phyloP scores from a whole-genome alignment of 2,888 invertebrate species.

The Tachystola acroxantha region DNA sequence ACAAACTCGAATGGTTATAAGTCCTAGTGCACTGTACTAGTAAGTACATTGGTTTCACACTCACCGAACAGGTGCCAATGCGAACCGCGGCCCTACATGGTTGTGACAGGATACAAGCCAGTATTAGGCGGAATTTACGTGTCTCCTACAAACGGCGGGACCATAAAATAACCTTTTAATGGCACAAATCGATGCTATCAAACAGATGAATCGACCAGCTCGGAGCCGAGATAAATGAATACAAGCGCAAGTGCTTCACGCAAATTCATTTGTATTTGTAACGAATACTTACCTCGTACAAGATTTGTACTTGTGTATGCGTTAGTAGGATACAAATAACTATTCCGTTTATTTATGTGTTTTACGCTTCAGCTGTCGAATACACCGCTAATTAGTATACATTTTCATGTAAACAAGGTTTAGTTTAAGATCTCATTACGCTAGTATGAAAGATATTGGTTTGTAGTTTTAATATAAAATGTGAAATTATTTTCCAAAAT shows the following conservation, averaged over 20 bases:
- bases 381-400: slow-evolving; percentile 11
- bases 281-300: slow-evolving; percentile 25
- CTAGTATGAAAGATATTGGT: too few relatives aligned
- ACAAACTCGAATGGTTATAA: too few relatives aligned
- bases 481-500: too few relatives aligned
- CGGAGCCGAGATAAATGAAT: slow-evolving; percentile 39
- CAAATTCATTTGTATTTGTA: slow-evolving; percentile 41
- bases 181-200: slow-evolving; percentile 57
- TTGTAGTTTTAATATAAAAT: too few relatives aligned
- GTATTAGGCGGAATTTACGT: slow-evolving; percentile 61
- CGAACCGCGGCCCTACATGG: slow-evolving; percentile 41
- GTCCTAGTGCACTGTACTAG: too few relatives aligned
- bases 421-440: too few relatives aligned
- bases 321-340: slow-evolving; percentile 31
- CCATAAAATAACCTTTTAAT: slow-evolving; percentile 53
- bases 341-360: slow-evolving; percentile 20
- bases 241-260: slow-evolving; percentile 33
- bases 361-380: slow-evolving; percentile 12
- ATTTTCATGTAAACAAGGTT: background rate
- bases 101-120: slow-evolving; percentile 50
- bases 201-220: slow-evolving; percentile 44
- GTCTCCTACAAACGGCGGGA: slow-evolving; percentile 29
- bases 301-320: slow-evolving; percentile 23
- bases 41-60: too few relatives aligned
- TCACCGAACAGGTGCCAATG: slow-evolving; percentile 43